Percentiles rank a stretch among this genome's conserved stretches.
Evolutionary conservation across 2,888 invertebrate genomes (phyloP).

Genomic region (Andrena hattorfiana): DNA sequence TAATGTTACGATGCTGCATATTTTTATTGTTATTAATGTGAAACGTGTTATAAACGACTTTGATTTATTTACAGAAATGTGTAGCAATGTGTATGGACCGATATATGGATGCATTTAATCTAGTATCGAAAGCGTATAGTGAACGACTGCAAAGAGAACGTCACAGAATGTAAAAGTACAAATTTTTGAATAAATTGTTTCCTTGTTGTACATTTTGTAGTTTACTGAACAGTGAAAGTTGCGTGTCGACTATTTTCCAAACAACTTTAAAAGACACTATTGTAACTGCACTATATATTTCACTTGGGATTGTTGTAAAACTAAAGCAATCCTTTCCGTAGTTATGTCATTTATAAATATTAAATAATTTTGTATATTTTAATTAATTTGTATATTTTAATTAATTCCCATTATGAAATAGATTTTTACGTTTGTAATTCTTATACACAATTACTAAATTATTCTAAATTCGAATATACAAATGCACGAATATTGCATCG

Average conservation of each 20-base stretch:
- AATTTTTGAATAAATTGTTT: conserved; percentile 74
- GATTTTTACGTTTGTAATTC: conserved; percentile 17
- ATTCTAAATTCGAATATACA: conserved; percentile 6
- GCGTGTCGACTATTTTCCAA: conserved; percentile 33
- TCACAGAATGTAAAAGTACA: conserved; percentile 86
- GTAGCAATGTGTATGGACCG: conserved; percentile 99
- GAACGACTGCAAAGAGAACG: conserved; percentile 94
- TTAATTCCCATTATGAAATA: background rate
- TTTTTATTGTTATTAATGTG: background rate
- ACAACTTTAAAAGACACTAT: conserved; percentile 10
- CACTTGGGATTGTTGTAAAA: conserved; percentile 8
- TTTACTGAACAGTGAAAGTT: conserved; percentile 51
- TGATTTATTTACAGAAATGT: conserved; percentile 91
- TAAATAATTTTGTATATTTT: conserved; percentile 44
- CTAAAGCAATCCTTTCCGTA: background rate
- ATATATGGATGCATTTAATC: conserved; percentile 98
- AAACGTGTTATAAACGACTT: conserved; percentile 14
- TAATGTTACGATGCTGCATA: background rate
- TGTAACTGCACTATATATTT: conserved; percentile 34
- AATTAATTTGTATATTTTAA: background rate
- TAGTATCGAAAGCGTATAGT: conserved; percentile 95
- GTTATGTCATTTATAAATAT: conserved; percentile 18
- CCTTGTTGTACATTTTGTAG: conserved; percentile 64
- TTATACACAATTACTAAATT: background rate
- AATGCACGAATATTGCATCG: conserved; percentile 2